Evolutionary conservation across 1,140 invertebrate genomes (phyloP), one percentile per base, ranked within the genome.

Genomic region (Temnothorax curvispinosus): DNA sequence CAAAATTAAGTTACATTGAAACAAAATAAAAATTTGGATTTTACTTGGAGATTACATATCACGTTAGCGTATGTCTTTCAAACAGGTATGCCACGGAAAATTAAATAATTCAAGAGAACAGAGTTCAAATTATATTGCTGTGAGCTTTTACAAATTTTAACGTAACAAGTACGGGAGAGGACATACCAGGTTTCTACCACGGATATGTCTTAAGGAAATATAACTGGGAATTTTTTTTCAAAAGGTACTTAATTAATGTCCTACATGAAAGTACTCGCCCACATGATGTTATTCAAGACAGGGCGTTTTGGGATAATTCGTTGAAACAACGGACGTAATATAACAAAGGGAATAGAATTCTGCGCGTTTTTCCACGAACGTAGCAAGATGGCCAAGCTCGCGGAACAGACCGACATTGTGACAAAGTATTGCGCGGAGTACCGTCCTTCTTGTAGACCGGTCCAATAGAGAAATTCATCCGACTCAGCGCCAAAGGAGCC

Each of bases 381-480:
- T 80, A 72, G 27, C 27, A 13, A 58, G 78, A 58, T 18, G 35
- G n/a, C 21, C 38, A 44, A 60, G 27, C 69, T 75, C 54, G 41
- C 32, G 41, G 41, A 82, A 82, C 27, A 47, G 54, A 75, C 69
- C 11, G 54, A 84, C 80, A 60, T 38, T 60, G 54, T 75, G 56
- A 84, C 80, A 84, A 84, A 84, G 69, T 84, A 75, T 84, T 50
- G 54, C 69, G 44, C 32, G 27, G 54, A 75, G 18, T 75, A 50
- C 56, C 67, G 54, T 47, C 44, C 69, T 82, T 84, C 60, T 84
- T 75, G 69, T 38, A 35, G 27, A 60, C 18, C 44, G 47, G 65
- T 74, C 38, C 67, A 74, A 71, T 81, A 58, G 74, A 89, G 72
- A 88, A 85, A 85, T 88, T 88, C 86, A 71, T 50, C 54, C 80